Base-by-base conservation (phyloP, 2,888 invertebrate species). In the Chaetogeoica ovagalla region DNA sequence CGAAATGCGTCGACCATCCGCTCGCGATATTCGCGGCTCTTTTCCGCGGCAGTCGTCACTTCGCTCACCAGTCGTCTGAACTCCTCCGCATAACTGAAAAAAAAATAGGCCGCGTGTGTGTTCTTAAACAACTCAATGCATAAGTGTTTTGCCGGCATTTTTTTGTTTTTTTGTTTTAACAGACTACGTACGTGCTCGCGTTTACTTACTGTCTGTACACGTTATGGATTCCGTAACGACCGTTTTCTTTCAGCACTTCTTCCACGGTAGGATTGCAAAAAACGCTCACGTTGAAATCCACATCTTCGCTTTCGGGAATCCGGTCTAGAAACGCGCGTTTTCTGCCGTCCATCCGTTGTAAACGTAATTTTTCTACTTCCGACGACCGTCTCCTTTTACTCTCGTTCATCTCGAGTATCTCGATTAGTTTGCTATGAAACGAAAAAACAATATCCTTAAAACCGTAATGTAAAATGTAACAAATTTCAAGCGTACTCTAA, bases 171-270 rank as follows among this genome's bases (percentile, higher is more conserved):
- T 30, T 30, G 30, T 30, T 30, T 30, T 30, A 30, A 30, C 30
- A 4, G 30, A 30, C 30, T 30, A 4, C 30, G 30, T 30, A 4
- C 30, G 30, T 30, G 30, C 30, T 30, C 30, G 30, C 30, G 30
- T 30, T 30, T 30, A 15, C 77, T 70, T 69, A 79, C 77, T 7
- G 4, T 70, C 70, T 70, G 39, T 79, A 79, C 3, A 48, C 69
- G 21, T 70, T 79, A 7, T 79, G 70, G 1, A 79, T 63, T 3
- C 77, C 77, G 19, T 62, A 79, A 23, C 70, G 70, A 5, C 62
- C 19, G 39, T 79, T 79, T 39, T 79, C 70, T 1, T 30, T 62
- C 19, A 79, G 6, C 11, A 79, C 62, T 8, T 23, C 48, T 63
- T 70, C 70, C 5, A 71, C 77, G 7, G 77, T 79, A 0, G 17